These are phyloP conservation scores for Napeogenes inachia DNA, from an alignment of 2,888 invertebrate species.

Conservation along the genomic window DNA sequence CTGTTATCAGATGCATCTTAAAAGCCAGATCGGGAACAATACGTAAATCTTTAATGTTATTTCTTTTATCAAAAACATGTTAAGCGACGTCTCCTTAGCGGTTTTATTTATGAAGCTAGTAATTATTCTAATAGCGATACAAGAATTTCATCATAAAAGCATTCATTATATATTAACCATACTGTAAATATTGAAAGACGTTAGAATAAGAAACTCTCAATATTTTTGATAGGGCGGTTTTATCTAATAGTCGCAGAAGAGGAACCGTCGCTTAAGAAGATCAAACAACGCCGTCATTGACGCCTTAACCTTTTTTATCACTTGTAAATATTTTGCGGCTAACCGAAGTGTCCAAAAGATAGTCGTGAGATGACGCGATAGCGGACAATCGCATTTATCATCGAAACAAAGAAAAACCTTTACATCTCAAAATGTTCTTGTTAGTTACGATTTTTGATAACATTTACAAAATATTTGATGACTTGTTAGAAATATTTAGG, in stretches of 20 bases:
- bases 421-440: constrained; percentile 22
- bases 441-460: constrained; percentile 13
- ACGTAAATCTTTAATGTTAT: constrained; percentile 71
- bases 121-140: not conserved
- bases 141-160: not conserved
- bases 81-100: constrained; percentile 36
- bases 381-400: constrained; percentile 51
- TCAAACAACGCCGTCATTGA: constrained; percentile 53
- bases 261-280: constrained; percentile 47
- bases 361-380: constrained; percentile 54
- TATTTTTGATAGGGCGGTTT: no score
- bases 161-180: not conserved
- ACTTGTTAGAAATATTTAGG: constrained; percentile 23
- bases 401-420: constrained; percentile 43
- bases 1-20: constrained; percentile 65
- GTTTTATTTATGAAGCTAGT: no score
- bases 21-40: constrained; percentile 69
- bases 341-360: constrained; percentile 37
- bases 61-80: constrained; percentile 52
- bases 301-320: constrained; percentile 44
- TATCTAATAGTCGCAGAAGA: constrained; percentile 18
- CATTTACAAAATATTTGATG: constrained; percentile 21
- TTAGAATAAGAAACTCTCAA: not conserved
- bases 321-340: constrained; percentile 70
- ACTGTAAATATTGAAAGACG: not conserved